These are phyloP conservation scores for Osedax frankpressi DNA, from an alignment of 2,888 invertebrate genomes.

Conservation along the genomic window DNA sequence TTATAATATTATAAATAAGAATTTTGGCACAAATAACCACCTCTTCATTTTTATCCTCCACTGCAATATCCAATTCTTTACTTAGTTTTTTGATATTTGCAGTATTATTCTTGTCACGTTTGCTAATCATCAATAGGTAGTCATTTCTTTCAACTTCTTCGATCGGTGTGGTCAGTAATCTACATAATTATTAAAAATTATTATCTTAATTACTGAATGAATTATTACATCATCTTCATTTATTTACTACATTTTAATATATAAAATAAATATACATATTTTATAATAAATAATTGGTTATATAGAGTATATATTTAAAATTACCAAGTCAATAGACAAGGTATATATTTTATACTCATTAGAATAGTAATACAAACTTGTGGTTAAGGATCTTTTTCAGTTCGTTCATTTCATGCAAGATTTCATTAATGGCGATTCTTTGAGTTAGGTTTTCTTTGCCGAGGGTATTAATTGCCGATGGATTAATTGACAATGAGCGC, in stretches of 20 bases:
- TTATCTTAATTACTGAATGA: too few relatives aligned
- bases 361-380: background rate
- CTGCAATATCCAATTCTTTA: slow-evolving; percentile 37
- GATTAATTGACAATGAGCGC: slow-evolving; percentile 35
- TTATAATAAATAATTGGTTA: too few relatives aligned
- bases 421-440: slow-evolving; percentile 22
- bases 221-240: too few relatives aligned
- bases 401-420: slow-evolving; percentile 34
- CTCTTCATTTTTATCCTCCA: slow-evolving; percentile 43
- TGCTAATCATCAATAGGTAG: slow-evolving; percentile 39
- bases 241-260: too few relatives aligned
- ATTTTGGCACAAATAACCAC: slow-evolving; percentile 27
- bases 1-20: background rate
- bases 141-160: slow-evolving; percentile 41
- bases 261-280: too few relatives aligned
- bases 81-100: slow-evolving; percentile 42
- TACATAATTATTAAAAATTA: too few relatives aligned
- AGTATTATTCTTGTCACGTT: slow-evolving; percentile 39
- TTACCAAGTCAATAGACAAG: too few relatives aligned
- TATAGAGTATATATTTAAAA: too few relatives aligned
- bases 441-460: slow-evolving; percentile 25
- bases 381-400: slow-evolving; percentile 26
- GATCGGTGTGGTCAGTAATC: slow-evolving; percentile 42
- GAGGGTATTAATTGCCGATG: slow-evolving; percentile 34
- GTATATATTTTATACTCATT: too few relatives aligned